phyloP scores from a whole-genome alignment of 2,888 invertebrate species.

The Drosophila maculinotata region DNA sequence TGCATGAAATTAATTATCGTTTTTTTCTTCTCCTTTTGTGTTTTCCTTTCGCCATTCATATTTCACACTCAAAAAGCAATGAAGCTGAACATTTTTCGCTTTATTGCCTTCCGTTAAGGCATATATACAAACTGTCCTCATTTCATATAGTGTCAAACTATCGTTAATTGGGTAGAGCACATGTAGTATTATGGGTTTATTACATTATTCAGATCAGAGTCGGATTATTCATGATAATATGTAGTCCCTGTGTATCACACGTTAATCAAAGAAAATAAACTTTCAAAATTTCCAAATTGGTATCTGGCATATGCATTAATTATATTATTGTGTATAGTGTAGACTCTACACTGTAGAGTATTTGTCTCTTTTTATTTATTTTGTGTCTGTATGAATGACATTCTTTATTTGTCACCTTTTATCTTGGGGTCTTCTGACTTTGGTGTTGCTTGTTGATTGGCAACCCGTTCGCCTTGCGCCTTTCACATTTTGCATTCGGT shows the following conservation, averaged over 20 bases:
- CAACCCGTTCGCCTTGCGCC: constrained; percentile 56
- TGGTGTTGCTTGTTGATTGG: constrained; percentile 47
- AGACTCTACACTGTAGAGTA: too few relatives aligned
- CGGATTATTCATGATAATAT: too few relatives aligned
- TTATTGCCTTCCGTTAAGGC: not conserved
- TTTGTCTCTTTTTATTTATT: too few relatives aligned
- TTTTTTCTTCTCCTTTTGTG: constrained; percentile 24
- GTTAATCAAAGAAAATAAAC: too few relatives aligned
- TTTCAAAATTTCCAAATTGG: too few relatives aligned
- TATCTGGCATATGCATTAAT: too few relatives aligned
- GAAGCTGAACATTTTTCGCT: constrained; percentile 4
- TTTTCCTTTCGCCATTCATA: constrained; percentile 12
- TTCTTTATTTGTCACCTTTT: constrained; percentile 46
- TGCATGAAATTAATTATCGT: constrained; percentile 71
- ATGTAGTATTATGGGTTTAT: too few relatives aligned
- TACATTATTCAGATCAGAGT: too few relatives aligned
- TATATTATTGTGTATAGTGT: too few relatives aligned
- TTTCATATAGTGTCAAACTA: not conserved
- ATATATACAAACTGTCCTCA: not conserved
- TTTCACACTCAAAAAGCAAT: constrained; percentile 21
- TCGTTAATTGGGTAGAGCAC: not conserved
- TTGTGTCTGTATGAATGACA: constrained; percentile 3
- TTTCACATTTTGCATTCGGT: constrained; percentile 47
- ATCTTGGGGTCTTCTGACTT: constrained; percentile 25
- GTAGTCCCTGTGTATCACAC: too few relatives aligned